Percentiles rank a stretch among this genome's conserved stretches.
Conservation (phyloP, 2,113 vertebrate species). For the Carassius auratus region DNA sequence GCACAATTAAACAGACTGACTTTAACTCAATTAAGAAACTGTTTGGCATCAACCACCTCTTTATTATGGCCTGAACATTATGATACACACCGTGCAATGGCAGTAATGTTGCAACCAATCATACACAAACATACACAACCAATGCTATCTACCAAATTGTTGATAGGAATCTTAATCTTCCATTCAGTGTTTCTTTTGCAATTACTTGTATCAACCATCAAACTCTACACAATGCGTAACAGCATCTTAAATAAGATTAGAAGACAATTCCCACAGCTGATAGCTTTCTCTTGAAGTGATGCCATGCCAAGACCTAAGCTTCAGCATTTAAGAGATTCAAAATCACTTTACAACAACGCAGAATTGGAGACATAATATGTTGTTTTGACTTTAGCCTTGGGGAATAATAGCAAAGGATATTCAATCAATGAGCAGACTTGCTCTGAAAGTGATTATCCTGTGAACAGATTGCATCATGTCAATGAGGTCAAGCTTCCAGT, state of each 20-base stretch:
- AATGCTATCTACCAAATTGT: background rate
- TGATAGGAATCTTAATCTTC: conserved; percentile 33
- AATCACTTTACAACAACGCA: background rate
- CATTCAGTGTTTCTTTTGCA: background rate
- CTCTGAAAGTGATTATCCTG: conserved; percentile 22
- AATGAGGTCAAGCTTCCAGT: conserved; percentile 41
- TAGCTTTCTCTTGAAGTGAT: background rate
- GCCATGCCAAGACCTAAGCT: conserved; percentile 18
- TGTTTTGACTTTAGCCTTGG: conserved; percentile 5
- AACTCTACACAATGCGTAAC: too few species aligned
- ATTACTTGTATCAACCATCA: too few species aligned
- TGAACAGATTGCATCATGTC: conserved; percentile 49
- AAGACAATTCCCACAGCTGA: background rate
- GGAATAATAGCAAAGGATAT: conserved; percentile 30
- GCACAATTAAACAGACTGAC: conserved; percentile 21
- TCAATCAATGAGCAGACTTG: conserved; percentile 40
- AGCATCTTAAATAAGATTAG: too few species aligned
- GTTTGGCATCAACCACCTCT: conserved; percentile 68
- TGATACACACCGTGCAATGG: background rate
- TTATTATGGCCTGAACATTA: background rate
- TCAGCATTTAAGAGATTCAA: background rate
- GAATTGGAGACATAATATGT: background rate
- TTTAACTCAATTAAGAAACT: conserved; percentile 52
- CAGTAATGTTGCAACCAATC: background rate
- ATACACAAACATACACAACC: background rate